Evolutionary conservation across 2,797 vertebrate species (phyloP).

Genomic region (Pygocentrus nattereri): DNA sequence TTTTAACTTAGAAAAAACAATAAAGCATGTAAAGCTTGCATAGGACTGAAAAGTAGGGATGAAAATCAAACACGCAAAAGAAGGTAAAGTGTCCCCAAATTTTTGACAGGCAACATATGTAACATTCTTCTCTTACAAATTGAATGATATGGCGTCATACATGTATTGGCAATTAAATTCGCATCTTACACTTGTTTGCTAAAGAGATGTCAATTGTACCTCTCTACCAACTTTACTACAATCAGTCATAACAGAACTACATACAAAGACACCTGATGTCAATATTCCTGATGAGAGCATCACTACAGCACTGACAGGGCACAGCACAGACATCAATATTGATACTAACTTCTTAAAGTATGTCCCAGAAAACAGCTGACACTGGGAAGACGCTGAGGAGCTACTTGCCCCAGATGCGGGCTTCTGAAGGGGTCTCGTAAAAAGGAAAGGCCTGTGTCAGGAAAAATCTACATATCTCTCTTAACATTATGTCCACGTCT

Average conservation of each 20-base stretch:
- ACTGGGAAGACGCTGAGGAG: not conserved
- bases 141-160: not conserved
- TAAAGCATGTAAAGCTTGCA: too few species aligned
- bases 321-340: not conserved
- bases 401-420: not conserved
- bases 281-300: conserved; percentile 4
- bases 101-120: not conserved
- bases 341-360: conserved; percentile 12
- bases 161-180: not conserved
- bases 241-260: not conserved
- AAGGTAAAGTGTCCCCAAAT: too few species aligned
- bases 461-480: conserved; percentile 28
- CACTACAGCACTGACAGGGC: not conserved
- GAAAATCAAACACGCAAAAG: too few species aligned
- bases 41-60: too few species aligned
- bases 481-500: conserved; percentile 7
- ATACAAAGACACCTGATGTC: not conserved
- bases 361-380: conserved; percentile 15
- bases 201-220: not conserved
- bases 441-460: not conserved
- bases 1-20: too few species aligned
- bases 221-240: not conserved
- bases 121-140: too few species aligned
- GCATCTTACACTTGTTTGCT: not conserved
- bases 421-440: conserved; percentile 8